Conservation (phyloP, 2,888 invertebrate genomes). For the Synanthedon myopaeformis region DNA sequence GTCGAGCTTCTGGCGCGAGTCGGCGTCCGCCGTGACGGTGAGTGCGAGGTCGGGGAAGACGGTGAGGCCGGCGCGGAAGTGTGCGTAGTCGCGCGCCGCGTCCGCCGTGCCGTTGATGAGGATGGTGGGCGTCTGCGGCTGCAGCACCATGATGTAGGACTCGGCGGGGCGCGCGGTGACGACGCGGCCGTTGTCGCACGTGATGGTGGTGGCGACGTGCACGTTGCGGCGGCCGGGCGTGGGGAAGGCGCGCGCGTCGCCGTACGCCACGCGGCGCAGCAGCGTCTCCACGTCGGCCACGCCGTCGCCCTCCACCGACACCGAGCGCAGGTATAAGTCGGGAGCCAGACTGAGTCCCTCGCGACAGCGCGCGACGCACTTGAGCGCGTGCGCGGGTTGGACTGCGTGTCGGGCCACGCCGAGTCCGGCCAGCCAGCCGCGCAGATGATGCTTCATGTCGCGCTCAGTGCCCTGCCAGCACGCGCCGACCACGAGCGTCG, state of each 20-base stretch:
- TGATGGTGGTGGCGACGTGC: conserved; percentile 82
- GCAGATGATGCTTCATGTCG: conserved; percentile 90
- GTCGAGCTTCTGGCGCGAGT: conserved; percentile 77
- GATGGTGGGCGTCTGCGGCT: conserved; percentile 87
- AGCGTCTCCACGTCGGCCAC: conserved; percentile 90
- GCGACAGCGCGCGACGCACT: conserved; percentile 84
- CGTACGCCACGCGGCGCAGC: conserved; percentile 89
- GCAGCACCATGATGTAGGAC: conserved; percentile 88
- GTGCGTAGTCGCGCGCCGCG: conserved; percentile 86
- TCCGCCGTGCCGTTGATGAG: conserved; percentile 84
- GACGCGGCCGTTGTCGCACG: conserved; percentile 81
- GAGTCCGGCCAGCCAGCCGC: conserved; percentile 89
- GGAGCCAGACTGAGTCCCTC: conserved; percentile 72
- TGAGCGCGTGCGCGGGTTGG: conserved; percentile 79
- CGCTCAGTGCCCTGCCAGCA: conserved; percentile 98
- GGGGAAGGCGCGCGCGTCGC: conserved; percentile 90
- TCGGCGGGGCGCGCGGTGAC: conserved; percentile 82
- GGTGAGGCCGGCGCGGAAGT: conserved; percentile 86
- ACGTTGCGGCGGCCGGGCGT: conserved; percentile 95
- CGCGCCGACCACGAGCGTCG: conserved; percentile 93
- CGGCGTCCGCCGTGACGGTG: conserved; percentile 57
- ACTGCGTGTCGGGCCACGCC: conserved; percentile 81
- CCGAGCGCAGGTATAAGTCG: conserved; percentile 76
- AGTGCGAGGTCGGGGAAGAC: conserved; percentile 90
- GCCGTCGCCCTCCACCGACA: conserved; percentile 92